Evolutionary conservation across 2,888 invertebrate genomes (phyloP), one percentile per base, ranked within the genome.

Genomic region (Oscheius onirici): DNA sequence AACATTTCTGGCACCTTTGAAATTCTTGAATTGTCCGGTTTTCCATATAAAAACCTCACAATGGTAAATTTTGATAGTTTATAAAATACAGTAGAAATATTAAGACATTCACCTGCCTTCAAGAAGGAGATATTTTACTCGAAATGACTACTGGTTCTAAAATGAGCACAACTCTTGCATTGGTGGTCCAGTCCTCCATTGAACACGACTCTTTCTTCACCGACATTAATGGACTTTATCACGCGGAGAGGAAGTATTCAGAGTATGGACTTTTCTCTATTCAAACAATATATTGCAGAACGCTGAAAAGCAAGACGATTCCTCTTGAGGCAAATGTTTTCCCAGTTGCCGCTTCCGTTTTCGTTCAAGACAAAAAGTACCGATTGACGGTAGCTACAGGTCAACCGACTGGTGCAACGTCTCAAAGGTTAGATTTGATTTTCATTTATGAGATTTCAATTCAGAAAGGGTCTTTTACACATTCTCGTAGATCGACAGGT

Each of bases 151-250:
- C 61, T 10, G 63, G 34, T 0, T 3, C 34, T 5, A 28, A 13
- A 10, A 40, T 40, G 22, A 20, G 22, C 20, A 20, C n/a, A 13
- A n/a, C 69, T 1, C 49, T 72, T 11, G 13, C 40, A 3, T 26
- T 74, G 54, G 55, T 26, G 20, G 52, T 51, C 2, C 24, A 44
- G 6, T 58, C 49, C 11, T 60, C 75, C n/a, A 17, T 55, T 11
- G 61, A 61, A 41, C 24, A 63, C 17, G 63, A 57, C 15, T 43
- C 58, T 0, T 81, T 81, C 63, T 73, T 69, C 49, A 81, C 81
- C 0, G 81, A 81, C 69, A 71, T 73, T 15, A 81, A 81, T 46
- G 81, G 78, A 28, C 61, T 81, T 46, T 80, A 71, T 61, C 71
- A 76, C 63, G 67, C 73, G 52, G 66, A 73, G 57, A 69, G 81